A percentile compares a stretch with the other conserved stretches of the same genome.
These are phyloP conservation scores for Labrus mixtus DNA, from an alignment of 2,113 vertebrate genomes.

Conservation along the genomic window DNA sequence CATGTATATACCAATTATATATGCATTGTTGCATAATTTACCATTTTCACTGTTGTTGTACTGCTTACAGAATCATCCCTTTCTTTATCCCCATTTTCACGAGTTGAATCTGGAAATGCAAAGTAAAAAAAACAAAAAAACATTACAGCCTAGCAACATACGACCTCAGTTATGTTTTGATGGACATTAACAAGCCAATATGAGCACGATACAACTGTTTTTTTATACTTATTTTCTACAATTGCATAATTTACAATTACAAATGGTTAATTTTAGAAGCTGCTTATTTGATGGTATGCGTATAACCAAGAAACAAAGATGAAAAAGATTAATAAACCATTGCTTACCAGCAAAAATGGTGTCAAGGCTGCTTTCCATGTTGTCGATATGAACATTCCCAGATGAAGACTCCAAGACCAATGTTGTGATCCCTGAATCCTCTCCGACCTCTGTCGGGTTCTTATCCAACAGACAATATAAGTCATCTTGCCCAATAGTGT, in stretches of 20 bases:
- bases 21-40: slow-evolving; percentile 23
- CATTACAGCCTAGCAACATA: neutral
- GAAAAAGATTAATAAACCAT: neutral
- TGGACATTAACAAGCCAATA: neutral
- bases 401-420: neutral
- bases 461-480: slow-evolving; percentile 19
- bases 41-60: slow-evolving; percentile 49
- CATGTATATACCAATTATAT: too few relatives aligned
- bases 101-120: slow-evolving; percentile 34
- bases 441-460: slow-evolving; percentile 1
- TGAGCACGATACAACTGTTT: neutral
- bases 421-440: neutral
- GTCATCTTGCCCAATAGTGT: slow-evolving; percentile 6
- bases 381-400: neutral
- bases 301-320: neutral
- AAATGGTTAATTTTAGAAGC: neutral
- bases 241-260: too few relatives aligned
- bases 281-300: neutral
- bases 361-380: slow-evolving; percentile 1
- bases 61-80: neutral
- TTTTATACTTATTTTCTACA: neutral
- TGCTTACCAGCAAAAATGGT: slow-evolving; percentile 49
- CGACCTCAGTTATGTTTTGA: neutral
- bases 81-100: neutral
- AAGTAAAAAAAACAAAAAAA: neutral